A percentile compares a stretch with the other conserved stretches of the same genome.
Evolutionary conservation across 2,113 vertebrate species (phyloP).

Genomic region (Rhynchomys soricoides): DNA sequence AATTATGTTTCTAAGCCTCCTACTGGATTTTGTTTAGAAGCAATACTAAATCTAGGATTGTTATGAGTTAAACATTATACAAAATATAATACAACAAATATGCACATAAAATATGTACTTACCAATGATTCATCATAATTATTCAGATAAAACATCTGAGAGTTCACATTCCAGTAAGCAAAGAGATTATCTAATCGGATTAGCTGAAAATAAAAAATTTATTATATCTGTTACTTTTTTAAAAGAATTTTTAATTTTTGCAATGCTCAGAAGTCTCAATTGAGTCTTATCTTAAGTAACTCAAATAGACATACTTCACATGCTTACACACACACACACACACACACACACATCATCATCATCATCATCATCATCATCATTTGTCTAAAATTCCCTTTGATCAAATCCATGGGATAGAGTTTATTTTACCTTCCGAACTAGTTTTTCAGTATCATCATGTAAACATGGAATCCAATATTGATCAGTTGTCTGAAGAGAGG

Average conservation of each 20-base stretch:
- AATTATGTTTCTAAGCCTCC: not conserved
- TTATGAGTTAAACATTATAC: slow-evolving; percentile 2
- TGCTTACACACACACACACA: not conserved
- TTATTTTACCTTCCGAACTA: slow-evolving; percentile 94
- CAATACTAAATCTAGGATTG: not conserved
- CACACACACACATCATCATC: not conserved
- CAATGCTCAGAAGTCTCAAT: slow-evolving; percentile 50
- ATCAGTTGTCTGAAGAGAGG: slow-evolving; percentile 91
- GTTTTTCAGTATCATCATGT: slow-evolving; percentile 93
- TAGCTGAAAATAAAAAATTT: slow-evolving; percentile 87
- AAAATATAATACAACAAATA: slow-evolving; percentile 35
- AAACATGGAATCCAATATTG: slow-evolving; percentile 95
- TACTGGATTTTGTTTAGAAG: not conserved
- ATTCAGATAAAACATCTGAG: slow-evolving; percentile 92
- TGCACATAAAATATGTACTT: slow-evolving; percentile 78
- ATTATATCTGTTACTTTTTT: not conserved
- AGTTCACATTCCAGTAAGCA: slow-evolving; percentile 98
- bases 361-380: not conserved
- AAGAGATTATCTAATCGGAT: slow-evolving; percentile 95
- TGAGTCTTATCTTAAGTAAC: not conserved
- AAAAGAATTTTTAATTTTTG: slow-evolving; percentile 19
- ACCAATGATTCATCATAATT: slow-evolving; percentile 91
- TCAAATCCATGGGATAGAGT: not conserved
- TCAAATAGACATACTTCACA: not conserved
- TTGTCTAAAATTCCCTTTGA: slow-evolving; percentile 30